Evolutionary conservation across 2,797 vertebrate species (phyloP).

Genomic region (Capromys pilorides): DNA sequence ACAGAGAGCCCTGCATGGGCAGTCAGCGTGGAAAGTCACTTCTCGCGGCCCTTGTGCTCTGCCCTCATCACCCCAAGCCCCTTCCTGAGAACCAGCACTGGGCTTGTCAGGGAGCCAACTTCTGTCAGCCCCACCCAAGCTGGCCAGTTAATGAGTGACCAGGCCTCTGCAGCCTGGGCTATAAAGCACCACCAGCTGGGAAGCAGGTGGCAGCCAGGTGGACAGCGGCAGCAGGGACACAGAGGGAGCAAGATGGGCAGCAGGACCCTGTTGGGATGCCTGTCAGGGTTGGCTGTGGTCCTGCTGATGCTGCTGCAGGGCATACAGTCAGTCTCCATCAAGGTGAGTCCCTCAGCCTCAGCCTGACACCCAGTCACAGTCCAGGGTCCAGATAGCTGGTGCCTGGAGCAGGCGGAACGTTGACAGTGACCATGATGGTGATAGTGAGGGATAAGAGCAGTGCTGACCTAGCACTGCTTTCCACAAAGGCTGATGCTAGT

Average conservation of each 20-base stretch:
- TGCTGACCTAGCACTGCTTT: not conserved
- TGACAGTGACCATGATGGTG: not conserved
- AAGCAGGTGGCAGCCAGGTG: constrained; percentile 11
- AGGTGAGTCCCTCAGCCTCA: constrained; percentile 62
- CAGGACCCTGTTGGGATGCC: not conserved
- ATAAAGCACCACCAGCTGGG: constrained; percentile 60
- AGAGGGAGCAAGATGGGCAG: not conserved
- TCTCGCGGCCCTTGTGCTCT: not conserved
- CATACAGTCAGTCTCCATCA: constrained; percentile 71
- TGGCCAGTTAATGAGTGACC: constrained; percentile 76
- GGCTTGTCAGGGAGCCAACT: constrained; percentile 58
- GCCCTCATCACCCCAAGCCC: not conserved
- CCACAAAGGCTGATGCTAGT: not conserved
- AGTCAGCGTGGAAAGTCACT: too few species aligned
- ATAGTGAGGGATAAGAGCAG: not conserved
- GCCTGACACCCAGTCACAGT: not conserved
- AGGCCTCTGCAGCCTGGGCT: not conserved
- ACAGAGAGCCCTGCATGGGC: not conserved
- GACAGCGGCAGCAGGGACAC: not conserved
- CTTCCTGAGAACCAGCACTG: constrained; percentile 27
- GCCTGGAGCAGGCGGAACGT: not conserved
- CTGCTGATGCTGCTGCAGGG: constrained; percentile 66
- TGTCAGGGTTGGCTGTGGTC: not conserved
- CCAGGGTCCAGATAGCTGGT: not conserved
- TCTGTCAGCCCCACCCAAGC: constrained; percentile 67